These are phyloP conservation scores for Gastrophryne carolinensis DNA, from an alignment of 2,797 vertebrate species.

Conservation along the genomic window DNA sequence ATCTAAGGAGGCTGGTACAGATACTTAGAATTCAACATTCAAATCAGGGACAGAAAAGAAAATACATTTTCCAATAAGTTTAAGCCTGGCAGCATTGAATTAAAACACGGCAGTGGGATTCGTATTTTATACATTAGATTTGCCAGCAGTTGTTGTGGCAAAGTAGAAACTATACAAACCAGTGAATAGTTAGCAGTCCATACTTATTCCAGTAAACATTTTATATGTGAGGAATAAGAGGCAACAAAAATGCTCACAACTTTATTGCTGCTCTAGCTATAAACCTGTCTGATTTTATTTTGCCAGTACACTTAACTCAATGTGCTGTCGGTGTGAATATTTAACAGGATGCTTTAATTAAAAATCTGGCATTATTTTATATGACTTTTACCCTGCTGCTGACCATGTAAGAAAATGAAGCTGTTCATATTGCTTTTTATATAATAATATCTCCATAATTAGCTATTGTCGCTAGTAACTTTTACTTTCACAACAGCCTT, in stretches of 20 bases:
- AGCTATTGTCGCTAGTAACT: background rate
- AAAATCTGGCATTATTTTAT: slow-evolving; percentile 15
- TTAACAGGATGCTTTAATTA: slow-evolving; percentile 16
- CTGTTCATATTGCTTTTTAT: background rate
- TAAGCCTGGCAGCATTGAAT: too few species aligned
- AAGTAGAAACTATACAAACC: too few species aligned
- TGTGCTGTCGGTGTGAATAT: background rate
- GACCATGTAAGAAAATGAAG: background rate
- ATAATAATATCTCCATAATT: background rate
- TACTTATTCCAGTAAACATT: too few species aligned
- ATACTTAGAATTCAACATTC: too few species aligned
- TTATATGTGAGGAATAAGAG: slow-evolving; percentile 10
- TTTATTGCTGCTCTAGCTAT: slow-evolving; percentile 5
- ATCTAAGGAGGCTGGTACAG: too few species aligned
- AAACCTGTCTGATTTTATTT: background rate
- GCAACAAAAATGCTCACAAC: background rate
- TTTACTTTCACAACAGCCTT: background rate
- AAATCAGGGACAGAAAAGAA: too few species aligned
- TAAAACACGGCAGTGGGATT: too few species aligned
- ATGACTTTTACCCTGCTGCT: background rate
- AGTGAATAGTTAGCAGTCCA: too few species aligned
- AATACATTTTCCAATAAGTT: too few species aligned
- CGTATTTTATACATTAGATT: too few species aligned
- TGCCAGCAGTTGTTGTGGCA: too few species aligned
- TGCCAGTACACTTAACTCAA: background rate